Percentiles rank a stretch among this genome's conserved stretches.
Evolutionary conservation across 2,888 invertebrate genomes (phyloP).

Genomic region (Monopis laevigella): DNA sequence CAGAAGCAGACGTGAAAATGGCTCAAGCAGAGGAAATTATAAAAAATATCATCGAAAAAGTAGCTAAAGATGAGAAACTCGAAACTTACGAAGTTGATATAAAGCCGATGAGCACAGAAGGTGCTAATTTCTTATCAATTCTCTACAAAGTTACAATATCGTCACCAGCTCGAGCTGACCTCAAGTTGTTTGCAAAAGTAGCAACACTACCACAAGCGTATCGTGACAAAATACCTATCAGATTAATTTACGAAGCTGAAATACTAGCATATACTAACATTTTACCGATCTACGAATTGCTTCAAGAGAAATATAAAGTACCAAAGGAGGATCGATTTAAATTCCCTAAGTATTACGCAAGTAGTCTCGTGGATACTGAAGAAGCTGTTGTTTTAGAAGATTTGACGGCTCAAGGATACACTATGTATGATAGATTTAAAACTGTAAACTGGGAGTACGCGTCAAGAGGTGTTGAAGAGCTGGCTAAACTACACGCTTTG

Average conservation of each 20-base stretch:
- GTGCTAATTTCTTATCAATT: conserved; percentile 30
- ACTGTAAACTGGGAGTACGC: conserved; percentile 30
- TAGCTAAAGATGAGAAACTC: conserved; percentile 7
- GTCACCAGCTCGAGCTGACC: conserved; percentile 14
- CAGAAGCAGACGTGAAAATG: background rate
- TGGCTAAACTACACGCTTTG: conserved; percentile 35
- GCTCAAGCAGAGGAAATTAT: conserved; percentile 9
- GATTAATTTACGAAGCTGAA: conserved; percentile 14
- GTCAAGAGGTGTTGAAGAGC: conserved; percentile 21
- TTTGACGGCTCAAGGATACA: conserved; percentile 26
- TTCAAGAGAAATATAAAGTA: conserved; percentile 17
- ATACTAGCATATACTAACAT: conserved; percentile 12
- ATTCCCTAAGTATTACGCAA: conserved; percentile 22
- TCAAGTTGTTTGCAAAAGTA: conserved; percentile 36
- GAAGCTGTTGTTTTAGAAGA: conserved; percentile 28
- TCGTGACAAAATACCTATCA: conserved; percentile 23
- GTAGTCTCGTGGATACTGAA: conserved; percentile 16
- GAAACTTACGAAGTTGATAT: background rate
- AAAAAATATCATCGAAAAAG: conserved; percentile 6
- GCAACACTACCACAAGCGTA: conserved; percentile 29
- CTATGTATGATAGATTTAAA: conserved; percentile 25
- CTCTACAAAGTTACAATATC: conserved; percentile 23
- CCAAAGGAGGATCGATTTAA: conserved; percentile 14
- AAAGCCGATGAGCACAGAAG: conserved; percentile 23
- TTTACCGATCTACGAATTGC: background rate